phyloP scores from a whole-genome alignment of 2,797 vertebrate species.

The Thaleichthys pacificus region DNA sequence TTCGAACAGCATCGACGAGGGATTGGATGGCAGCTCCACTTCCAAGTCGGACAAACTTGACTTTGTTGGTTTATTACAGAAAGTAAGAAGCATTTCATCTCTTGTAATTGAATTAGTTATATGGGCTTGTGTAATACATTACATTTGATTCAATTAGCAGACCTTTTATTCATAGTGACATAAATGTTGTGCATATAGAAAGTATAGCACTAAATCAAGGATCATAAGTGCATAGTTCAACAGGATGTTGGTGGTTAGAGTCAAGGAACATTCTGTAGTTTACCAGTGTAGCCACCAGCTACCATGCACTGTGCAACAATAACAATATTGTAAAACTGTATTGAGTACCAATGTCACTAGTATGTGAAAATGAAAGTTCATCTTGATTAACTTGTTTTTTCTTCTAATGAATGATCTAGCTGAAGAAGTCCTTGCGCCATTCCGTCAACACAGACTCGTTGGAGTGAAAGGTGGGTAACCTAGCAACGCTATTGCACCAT shows the following conservation, averaged over 20 bases:
- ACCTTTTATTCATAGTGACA: too few relatives aligned
- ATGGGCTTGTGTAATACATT: not conserved
- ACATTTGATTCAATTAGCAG: too few relatives aligned
- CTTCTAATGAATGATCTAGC: conserved; percentile 42
- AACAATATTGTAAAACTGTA: not conserved
- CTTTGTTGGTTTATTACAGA: conserved; percentile 64
- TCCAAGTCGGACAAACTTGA: conserved; percentile 60
- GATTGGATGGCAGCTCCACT: conserved; percentile 24
- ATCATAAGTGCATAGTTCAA: too few relatives aligned
- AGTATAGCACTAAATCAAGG: too few relatives aligned
- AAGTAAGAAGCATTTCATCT: conserved; percentile 47
- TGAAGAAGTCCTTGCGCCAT: conserved; percentile 60
- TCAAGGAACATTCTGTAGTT: too few relatives aligned
- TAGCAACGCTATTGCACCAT: not conserved
- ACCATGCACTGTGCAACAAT: not conserved
- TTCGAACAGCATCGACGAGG: conserved; percentile 16
- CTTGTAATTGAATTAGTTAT: not conserved
- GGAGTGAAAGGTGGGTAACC: conserved; percentile 50
- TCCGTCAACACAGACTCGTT: conserved; percentile 55
- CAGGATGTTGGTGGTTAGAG: too few relatives aligned
- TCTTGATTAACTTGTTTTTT: not conserved
- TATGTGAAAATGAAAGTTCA: not conserved
- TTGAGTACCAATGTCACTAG: not conserved
- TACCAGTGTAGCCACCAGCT: too few relatives aligned
- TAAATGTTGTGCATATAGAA: too few relatives aligned